phyloP scores from a whole-genome alignment of 2,888 invertebrate genomes.

The Aleiodes testaceus region DNA sequence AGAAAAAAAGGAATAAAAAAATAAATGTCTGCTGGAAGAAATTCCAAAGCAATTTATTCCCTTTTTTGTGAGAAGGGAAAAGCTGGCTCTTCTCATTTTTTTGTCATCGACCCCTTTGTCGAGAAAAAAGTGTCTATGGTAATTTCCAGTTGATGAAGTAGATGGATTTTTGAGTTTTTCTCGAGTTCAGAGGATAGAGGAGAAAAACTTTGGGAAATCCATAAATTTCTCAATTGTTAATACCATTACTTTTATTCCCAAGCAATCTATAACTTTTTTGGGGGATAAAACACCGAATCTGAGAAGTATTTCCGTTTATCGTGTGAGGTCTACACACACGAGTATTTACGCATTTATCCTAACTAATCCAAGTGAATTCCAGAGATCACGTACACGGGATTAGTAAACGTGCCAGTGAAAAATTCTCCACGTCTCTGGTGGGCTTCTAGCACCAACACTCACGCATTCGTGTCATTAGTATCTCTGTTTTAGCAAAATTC shows the following conservation, averaged over 20 bases:
- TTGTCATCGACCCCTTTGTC: no score
- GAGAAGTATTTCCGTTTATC: conserved; percentile 48
- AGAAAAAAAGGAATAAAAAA: no score
- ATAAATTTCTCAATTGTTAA: neutral
- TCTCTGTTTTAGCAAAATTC: conserved; percentile 27
- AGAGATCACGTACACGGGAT: conserved; percentile 59
- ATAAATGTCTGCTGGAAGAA: no score
- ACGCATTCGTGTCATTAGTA: conserved; percentile 26
- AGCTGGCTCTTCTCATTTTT: no score
- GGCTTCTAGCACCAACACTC: conserved; percentile 33
- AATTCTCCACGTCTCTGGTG: conserved; percentile 37
- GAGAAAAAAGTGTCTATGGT: no score
- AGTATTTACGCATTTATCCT: conserved; percentile 50
- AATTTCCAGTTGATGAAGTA: no score
- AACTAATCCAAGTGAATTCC: conserved; percentile 56
- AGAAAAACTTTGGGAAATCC: neutral
- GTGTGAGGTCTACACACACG: conserved; percentile 52
- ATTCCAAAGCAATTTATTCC: no score
- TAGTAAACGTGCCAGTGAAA: conserved; percentile 49
- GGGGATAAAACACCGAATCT: conserved; percentile 10
- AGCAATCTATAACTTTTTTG: neutral
- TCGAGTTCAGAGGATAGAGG: no score
- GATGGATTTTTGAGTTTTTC: no score
- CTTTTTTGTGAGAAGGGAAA: no score
- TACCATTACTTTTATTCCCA: no score